phyloP scores from a whole-genome alignment of 2,113 vertebrate genomes.

The Formicarius rufipectus region DNA sequence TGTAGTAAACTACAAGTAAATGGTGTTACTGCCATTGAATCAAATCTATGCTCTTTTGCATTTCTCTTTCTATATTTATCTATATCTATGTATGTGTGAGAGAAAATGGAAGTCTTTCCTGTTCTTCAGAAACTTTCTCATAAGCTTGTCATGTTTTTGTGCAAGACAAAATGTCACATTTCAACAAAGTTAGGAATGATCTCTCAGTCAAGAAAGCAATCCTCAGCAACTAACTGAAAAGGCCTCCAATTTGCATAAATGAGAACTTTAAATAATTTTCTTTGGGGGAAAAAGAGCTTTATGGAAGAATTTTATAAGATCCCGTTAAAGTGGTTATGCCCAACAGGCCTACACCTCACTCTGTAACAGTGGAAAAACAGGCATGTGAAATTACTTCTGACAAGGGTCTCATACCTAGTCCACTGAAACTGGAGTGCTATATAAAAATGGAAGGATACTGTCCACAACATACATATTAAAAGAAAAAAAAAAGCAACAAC shows the following conservation, averaged over 20 bases:
- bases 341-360: not conserved
- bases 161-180: not conserved
- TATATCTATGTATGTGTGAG: not conserved
- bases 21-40: not conserved
- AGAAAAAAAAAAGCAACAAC: not conserved
- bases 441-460: not conserved
- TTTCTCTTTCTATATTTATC: not conserved
- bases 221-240: not conserved
- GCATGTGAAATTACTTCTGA: not conserved
- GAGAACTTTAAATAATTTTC: not conserved
- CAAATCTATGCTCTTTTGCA: not conserved
- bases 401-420: not conserved
- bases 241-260: not conserved
- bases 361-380: not conserved
- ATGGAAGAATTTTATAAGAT: not conserved
- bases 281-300: not conserved
- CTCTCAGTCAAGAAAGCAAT: not conserved
- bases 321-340: not conserved
- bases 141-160: not conserved
- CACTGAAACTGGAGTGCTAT: not conserved
- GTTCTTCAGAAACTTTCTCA: not conserved
- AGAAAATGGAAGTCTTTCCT: not conserved
- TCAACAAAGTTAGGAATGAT: not conserved
- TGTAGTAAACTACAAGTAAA: not conserved
- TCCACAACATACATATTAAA: not conserved